A percentile compares a stretch with the other conserved stretches of the same genome.
Conservation (phyloP, 1,140 invertebrate genomes). For the Odontomachus brunneus region DNA sequence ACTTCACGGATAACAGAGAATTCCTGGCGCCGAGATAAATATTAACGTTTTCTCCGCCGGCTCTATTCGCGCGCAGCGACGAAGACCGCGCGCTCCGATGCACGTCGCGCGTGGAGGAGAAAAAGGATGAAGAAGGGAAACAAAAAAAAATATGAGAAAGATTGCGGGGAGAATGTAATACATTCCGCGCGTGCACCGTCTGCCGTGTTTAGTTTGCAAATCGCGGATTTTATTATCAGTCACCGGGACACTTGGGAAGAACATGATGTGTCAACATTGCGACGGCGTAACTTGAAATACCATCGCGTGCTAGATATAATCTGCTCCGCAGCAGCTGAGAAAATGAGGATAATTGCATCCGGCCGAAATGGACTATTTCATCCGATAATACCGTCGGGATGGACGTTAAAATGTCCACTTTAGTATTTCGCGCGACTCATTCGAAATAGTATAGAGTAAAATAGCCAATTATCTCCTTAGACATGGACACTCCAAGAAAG, state of each 20-base stretch:
- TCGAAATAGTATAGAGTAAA: no score
- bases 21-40: constrained; percentile 50
- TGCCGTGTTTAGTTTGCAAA: constrained; percentile 53
- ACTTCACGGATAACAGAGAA: constrained; percentile 55
- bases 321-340: not conserved
- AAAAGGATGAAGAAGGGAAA: no score
- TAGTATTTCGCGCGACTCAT: no score
- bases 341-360: constrained; percentile 15
- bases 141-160: not conserved
- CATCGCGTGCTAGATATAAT: constrained; percentile 51
- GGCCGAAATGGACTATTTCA: not conserved
- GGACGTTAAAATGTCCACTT: no score
- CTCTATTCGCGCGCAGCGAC: no score
- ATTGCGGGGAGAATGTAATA: constrained; percentile 29
- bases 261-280: not conserved
- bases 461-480: no score
- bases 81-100: constrained; percentile 28
- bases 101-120: constrained; percentile 20
- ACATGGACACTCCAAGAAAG: no score
- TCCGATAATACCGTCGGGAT: not conserved
- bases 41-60: constrained; percentile 47
- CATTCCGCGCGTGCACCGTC: constrained; percentile 48
- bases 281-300: constrained; percentile 29
- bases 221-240: constrained; percentile 55
- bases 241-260: not conserved